Percentiles rank a stretch among this genome's conserved stretches.
phyloP scores from a whole-genome alignment of 2,113 vertebrate species.

The Pterocles gutturalis region DNA sequence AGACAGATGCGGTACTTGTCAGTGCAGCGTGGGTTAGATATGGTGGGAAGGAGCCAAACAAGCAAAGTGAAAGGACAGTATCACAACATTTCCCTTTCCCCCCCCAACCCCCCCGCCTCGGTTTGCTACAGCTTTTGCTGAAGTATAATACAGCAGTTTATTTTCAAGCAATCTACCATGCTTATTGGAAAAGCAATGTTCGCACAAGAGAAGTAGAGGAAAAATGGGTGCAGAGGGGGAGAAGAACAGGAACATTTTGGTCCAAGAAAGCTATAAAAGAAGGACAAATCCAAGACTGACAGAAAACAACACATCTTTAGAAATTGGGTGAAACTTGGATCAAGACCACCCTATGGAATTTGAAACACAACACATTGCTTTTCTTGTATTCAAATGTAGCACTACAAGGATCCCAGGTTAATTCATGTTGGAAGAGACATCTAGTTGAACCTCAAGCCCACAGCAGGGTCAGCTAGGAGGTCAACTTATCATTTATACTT shows the following conservation, averaged over 20 bases:
- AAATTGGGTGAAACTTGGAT: background rate
- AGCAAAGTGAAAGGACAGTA: constrained; percentile 60
- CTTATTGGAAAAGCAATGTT: background rate
- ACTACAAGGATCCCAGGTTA: background rate
- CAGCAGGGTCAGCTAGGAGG: background rate
- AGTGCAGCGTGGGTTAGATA: constrained; percentile 44
- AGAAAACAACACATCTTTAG: background rate
- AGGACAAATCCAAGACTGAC: background rate
- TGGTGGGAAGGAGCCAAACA: constrained; percentile 61
- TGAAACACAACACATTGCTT: background rate
- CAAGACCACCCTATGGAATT: background rate
- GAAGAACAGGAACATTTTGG: background rate
- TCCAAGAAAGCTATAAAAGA: background rate
- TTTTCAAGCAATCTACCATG: background rate
- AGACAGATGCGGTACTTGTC: constrained; percentile 69
- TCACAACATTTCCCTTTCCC: constrained; percentile 42
- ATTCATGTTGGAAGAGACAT: background rate
- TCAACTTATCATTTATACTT: background rate
- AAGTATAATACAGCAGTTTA: constrained; percentile 9
- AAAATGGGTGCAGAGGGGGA: background rate
- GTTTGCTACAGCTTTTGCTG: constrained; percentile 12
- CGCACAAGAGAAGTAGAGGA: background rate
- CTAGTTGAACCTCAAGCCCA: background rate
- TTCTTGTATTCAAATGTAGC: background rate
- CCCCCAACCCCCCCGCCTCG: background rate